Conservation (phyloP, 2,888 invertebrate species). For the Synergus laeviventris region DNA sequence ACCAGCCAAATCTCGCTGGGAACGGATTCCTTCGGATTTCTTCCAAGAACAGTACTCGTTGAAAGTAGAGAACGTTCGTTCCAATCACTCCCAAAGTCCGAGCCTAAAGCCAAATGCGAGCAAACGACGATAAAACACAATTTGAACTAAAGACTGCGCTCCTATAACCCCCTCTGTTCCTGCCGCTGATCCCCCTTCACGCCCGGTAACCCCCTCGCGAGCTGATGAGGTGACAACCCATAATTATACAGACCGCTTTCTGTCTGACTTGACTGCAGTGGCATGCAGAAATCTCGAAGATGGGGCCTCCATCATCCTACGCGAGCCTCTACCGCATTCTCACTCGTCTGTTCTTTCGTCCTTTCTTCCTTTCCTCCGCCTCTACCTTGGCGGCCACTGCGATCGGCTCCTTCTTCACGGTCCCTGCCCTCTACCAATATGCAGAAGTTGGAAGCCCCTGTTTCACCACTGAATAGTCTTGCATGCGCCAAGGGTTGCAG, state of each 20-base stretch:
- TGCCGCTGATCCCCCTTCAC: slow-evolving; percentile 54
- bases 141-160: slow-evolving; percentile 74
- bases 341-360: slow-evolving; percentile 51
- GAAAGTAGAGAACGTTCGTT: slow-evolving; percentile 47
- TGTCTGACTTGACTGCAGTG: slow-evolving; percentile 75
- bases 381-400: slow-evolving; percentile 49
- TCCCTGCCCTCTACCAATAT: slow-evolving; percentile 9
- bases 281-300: slow-evolving; percentile 69
- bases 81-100: slow-evolving; percentile 51
- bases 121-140: slow-evolving; percentile 73
- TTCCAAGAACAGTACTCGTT: slow-evolving; percentile 57
- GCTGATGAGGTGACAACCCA: slow-evolving; percentile 77
- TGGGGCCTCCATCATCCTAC: slow-evolving; percentile 70
- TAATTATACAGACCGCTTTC: slow-evolving; percentile 76
- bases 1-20: not conserved
- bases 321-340: slow-evolving; percentile 54
- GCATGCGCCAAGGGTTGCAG: not conserved
- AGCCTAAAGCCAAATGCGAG: slow-evolving; percentile 62
- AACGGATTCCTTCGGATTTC: slow-evolving; percentile 6
- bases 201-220: slow-evolving; percentile 51
- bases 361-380: slow-evolving; percentile 50
- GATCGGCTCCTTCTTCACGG: not conserved
- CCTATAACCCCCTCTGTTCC: slow-evolving; percentile 62
- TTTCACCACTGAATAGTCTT: not conserved
- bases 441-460: not conserved